Evolutionary conservation across 1,140 invertebrate species (phyloP), one percentile per base, ranked within the genome.

Genomic region (Ruditapes philippinarum): DNA sequence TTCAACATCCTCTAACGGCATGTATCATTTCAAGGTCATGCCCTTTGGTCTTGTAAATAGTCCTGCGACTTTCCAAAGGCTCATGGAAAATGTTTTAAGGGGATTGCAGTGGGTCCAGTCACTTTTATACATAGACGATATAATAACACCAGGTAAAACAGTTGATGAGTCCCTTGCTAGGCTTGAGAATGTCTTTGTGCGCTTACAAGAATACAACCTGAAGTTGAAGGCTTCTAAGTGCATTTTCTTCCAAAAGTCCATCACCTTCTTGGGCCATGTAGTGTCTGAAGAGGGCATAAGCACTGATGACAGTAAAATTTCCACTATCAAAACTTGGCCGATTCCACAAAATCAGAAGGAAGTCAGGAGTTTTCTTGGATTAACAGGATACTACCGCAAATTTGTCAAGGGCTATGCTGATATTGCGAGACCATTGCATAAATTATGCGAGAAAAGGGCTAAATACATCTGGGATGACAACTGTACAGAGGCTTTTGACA

Each of bases 351-450:
- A 87, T 88, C 80, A 93, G 17, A 94, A 95, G 42, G 93, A 96
- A 74, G 79, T 96, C 0, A 87, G 95, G 65, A 40, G 92, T 28
- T 96, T 97, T 88, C 42, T n/a, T n/a, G n/a, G n/a, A n/a, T n/a
- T n/a, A n/a, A n/a, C n/a, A n/a, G n/a, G n/a, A n/a, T n/a, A n/a
- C n/a, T n/a, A n/a, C n/a, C n/a, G n/a, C n/a, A n/a, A n/a, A n/a
- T n/a, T n/a, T n/a, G n/a, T n/a, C n/a, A n/a, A n/a, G n/a, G n/a
- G n/a, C n/a, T n/a, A n/a, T n/a, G n/a, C n/a, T n/a, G n/a, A n/a
- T n/a, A n/a, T n/a, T n/a, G n/a, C n/a, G n/a, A n/a, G n/a, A n/a
- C n/a, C n/a, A n/a, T n/a, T n/a, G n/a, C n/a, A n/a, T 96, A 83
- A 42, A 40, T 65, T 80, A 42, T 76, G 17, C 42, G 36, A 76